A percentile compares a stretch with the other conserved stretches of the same genome.
Conservation (phyloP, 1,140 invertebrate species). For the Pogonus chalceus region DNA sequence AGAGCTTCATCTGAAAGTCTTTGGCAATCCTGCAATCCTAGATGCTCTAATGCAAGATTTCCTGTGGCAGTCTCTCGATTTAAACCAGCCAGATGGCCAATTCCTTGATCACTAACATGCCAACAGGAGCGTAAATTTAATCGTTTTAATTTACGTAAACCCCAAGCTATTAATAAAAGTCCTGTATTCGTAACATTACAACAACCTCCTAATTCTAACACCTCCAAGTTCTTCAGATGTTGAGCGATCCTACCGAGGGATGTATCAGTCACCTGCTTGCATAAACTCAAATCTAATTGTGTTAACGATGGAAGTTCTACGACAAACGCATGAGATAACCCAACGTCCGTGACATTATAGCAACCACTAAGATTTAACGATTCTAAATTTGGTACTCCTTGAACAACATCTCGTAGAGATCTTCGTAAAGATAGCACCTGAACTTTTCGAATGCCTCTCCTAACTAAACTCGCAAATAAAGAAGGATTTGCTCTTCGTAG, state of each 20-base stretch:
- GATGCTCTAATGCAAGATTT: conserved; percentile 63
- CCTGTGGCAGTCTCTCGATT: conserved; percentile 54
- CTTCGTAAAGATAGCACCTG: conserved; percentile 80
- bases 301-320: conserved; percentile 62
- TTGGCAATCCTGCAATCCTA: conserved; percentile 90
- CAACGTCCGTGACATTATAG: conserved; percentile 77
- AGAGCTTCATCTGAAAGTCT: conserved; percentile 84
- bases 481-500: conserved; percentile 70
- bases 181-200: conserved; percentile 82
- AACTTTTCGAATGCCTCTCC: conserved; percentile 76
- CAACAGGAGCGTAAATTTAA: conserved; percentile 86
- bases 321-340: conserved; percentile 71
- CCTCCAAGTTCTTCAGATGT: conserved; percentile 76
- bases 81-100: conserved; percentile 73
- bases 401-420: conserved; percentile 76
- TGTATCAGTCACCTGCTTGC: conserved; percentile 87
- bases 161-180: conserved; percentile 74
- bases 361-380: conserved; percentile 86
- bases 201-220: conserved; percentile 82
- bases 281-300: conserved; percentile 78
- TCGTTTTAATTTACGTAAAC: conserved; percentile 68
- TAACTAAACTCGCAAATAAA: conserved; percentile 75
- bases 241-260: conserved; percentile 74
- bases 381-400: conserved; percentile 75
- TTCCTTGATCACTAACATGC: conserved; percentile 81